Percentiles rank a stretch among this genome's conserved stretches.
These are phyloP conservation scores for Triops cancriformis DNA, from an alignment of 1,140 invertebrate species.

Conservation along the genomic window DNA sequence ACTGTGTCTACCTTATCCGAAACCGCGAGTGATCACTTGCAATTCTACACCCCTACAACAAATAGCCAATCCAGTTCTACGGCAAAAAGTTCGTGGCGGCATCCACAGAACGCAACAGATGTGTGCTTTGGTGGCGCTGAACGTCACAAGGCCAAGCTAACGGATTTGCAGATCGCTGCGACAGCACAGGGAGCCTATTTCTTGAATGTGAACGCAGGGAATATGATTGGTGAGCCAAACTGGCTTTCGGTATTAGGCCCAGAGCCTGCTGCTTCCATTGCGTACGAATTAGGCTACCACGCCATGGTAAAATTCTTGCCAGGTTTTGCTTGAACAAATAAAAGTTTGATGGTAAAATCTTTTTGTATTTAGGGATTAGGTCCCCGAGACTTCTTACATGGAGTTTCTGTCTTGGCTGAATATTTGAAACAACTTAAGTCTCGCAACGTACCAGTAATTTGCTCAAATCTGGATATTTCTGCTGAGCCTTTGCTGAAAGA, in stretches of 20 bases:
- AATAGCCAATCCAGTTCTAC: not conserved
- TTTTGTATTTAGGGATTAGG: conserved; percentile 19
- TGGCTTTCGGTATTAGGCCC: conserved; percentile 21
- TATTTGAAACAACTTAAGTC: conserved; percentile 17
- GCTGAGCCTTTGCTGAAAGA: conserved; percentile 16
- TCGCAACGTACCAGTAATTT: conserved; percentile 19
- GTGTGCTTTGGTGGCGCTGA: conserved; percentile 23
- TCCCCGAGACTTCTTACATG: conserved; percentile 21
- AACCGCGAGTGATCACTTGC: too few species aligned
- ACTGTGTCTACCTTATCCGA: not conserved
- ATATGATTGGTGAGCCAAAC: conserved; percentile 21
- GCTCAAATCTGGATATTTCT: conserved; percentile 20
- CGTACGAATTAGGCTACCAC: conserved; percentile 2
- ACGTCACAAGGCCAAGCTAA: conserved; percentile 5
- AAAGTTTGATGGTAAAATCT: not conserved
- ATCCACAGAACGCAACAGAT: not conserved
- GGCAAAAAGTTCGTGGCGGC: too few species aligned
- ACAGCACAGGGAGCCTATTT: not conserved
- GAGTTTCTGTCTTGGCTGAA: conserved; percentile 10
- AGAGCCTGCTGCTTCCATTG: conserved; percentile 15
- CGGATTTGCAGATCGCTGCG: not conserved
- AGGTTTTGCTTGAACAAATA: not conserved
- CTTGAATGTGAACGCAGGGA: conserved; percentile 24
- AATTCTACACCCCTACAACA: too few species aligned
- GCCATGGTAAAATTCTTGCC: conserved; percentile 12